phyloP scores from a whole-genome alignment of 2,888 invertebrate genomes.

The Tanypteryx hageni region DNA sequence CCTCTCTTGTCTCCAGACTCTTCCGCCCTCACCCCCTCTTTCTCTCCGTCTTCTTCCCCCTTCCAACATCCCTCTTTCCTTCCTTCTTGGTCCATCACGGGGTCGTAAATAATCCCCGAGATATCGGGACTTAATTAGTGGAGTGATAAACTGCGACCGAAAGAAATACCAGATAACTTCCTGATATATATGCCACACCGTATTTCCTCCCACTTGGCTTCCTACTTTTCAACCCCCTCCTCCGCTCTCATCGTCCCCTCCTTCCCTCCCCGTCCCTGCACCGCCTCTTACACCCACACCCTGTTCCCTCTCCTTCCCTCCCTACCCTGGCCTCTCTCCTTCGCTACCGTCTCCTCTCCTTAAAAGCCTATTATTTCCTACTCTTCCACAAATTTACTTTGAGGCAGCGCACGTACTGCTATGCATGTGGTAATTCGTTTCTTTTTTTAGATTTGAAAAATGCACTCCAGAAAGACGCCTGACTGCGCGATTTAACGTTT shows the following conservation, averaged over 20 bases:
- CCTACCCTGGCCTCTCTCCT: background rate
- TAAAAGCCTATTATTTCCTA: slow-evolving; percentile 4
- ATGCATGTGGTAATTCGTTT: slow-evolving; percentile 1
- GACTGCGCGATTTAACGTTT: no score
- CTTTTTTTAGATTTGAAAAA: background rate
- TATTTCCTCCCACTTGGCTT: background rate
- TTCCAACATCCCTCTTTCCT: slow-evolving; percentile 4
- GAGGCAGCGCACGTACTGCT: background rate
- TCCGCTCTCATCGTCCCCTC: slow-evolving; percentile 18
- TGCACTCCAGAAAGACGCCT: no score
- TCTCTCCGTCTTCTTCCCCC: background rate
- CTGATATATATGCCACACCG: slow-evolving; percentile 41
- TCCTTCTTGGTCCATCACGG: slow-evolving; percentile 23
- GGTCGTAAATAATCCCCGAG: slow-evolving; percentile 33
- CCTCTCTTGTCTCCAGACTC: background rate
- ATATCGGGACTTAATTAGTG: background rate
- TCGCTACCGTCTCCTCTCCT: background rate
- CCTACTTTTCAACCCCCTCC: slow-evolving; percentile 4
- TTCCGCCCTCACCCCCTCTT: background rate
- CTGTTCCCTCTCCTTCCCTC: background rate
- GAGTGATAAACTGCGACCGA: slow-evolving; percentile 38
- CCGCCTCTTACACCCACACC: background rate
- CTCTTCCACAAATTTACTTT: background rate
- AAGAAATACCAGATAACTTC: slow-evolving; percentile 39
- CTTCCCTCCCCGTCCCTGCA: background rate